Evolutionary conservation across 30 jellyfish, hydroid and myxozoan species (phyloP).

Genomic region (Aurelia sp.): DNA sequence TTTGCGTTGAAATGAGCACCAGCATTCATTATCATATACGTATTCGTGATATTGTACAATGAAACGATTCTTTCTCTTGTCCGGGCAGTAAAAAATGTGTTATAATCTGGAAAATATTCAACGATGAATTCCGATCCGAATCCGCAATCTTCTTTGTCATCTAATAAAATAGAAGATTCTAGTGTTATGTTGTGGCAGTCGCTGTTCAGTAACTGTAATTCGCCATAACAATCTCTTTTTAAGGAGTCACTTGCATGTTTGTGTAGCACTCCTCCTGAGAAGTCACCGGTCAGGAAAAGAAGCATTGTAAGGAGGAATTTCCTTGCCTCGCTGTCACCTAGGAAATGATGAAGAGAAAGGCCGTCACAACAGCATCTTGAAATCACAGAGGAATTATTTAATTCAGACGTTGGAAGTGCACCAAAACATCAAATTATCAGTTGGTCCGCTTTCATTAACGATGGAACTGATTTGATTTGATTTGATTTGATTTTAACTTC

Average conservation of each 20-base stretch:
- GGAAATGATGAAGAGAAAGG: no score
- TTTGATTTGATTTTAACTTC: no score
- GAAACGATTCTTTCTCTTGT: constrained; percentile 45
- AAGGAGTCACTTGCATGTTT: not conserved
- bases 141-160: constrained; percentile 44
- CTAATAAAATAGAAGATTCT: constrained; percentile 32
- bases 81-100: constrained; percentile 52
- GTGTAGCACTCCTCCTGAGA: constrained; percentile 38
- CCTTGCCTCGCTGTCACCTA: constrained; percentile 87
- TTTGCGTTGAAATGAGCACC: constrained; percentile 75
- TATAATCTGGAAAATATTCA: constrained; percentile 60
- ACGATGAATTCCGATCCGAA: constrained; percentile 22
- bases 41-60: constrained; percentile 4
- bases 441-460: no score
- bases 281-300: constrained; percentile 46
- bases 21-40: constrained; percentile 49
- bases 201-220: constrained; percentile 49
- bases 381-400: no score
- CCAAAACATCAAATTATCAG: no score
- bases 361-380: no score
- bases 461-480: no score
- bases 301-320: constrained; percentile 41
- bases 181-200: constrained; percentile 34
- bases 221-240: constrained; percentile 44
- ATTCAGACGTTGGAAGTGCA: no score